phyloP scores from a whole-genome alignment of 2,888 invertebrate species.

The Microctonus brassicae region DNA sequence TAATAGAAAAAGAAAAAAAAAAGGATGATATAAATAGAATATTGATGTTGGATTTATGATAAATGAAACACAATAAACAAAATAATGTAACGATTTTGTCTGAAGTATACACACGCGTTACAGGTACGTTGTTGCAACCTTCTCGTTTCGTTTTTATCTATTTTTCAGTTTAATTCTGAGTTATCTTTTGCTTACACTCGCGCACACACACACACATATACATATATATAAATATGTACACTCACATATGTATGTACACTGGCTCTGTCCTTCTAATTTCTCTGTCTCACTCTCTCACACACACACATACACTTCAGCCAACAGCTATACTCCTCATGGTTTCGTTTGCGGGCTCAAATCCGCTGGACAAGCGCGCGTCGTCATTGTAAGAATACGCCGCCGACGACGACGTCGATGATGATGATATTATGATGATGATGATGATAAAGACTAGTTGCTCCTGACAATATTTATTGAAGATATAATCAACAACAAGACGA shows the following conservation, averaged over 20 bases:
- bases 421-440: neutral
- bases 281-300: conserved; percentile 13
- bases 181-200: no score
- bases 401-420: conserved; percentile 41
- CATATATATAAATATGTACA: neutral
- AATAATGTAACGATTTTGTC: neutral
- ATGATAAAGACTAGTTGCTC: conserved; percentile 23
- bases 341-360: conserved; percentile 54
- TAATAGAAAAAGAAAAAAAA: no score
- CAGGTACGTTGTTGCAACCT: conserved; percentile 23
- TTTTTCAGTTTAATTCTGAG: no score
- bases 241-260: neutral
- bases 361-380: conserved; percentile 56
- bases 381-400: conserved; percentile 52
- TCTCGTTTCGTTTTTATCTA: no score
- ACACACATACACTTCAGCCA: conserved; percentile 45
- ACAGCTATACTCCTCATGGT: conserved; percentile 57
- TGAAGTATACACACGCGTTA: neutral
- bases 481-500: no score
- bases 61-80: neutral
- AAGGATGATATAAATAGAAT: no score
- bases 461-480: conserved; percentile 10
- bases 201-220: no score
- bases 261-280: neutral
- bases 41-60: no score